These are phyloP conservation scores for Casuarius casuarius DNA, from an alignment of 2,113 vertebrate genomes.

Conservation along the genomic window DNA sequence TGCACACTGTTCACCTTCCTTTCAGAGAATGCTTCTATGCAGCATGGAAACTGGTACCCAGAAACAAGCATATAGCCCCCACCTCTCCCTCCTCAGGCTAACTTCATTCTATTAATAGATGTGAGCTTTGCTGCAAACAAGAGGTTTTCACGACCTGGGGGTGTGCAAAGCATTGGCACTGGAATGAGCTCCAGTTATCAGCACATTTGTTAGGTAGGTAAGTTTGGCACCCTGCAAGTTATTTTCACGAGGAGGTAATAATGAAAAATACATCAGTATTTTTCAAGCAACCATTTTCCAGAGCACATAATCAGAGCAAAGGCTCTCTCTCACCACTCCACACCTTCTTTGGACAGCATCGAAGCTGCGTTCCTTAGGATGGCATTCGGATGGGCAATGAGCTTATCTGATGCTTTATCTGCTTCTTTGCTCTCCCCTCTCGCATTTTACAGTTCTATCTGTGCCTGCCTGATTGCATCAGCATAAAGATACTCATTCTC, in stretches of 20 bases:
- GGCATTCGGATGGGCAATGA: not conserved
- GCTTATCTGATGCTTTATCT: not conserved
- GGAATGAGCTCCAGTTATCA: not conserved
- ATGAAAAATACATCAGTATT: not conserved
- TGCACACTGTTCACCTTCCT: not conserved
- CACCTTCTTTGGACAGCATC: not conserved
- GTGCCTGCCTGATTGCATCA: constrained; percentile 20
- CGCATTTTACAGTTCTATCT: not conserved
- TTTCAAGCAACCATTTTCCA: not conserved
- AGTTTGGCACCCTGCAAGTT: not conserved
- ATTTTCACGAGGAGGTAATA: not conserved
- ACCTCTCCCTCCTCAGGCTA: not conserved
- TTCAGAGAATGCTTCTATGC: not conserved
- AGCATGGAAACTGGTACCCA: not conserved
- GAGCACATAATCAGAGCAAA: not conserved
- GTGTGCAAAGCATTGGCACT: not conserved
- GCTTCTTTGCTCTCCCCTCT: not conserved
- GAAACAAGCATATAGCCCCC: not conserved
- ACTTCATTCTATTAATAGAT: not conserved
- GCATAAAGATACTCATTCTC: not conserved
- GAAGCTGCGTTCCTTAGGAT: not conserved
- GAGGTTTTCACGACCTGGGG: not conserved
- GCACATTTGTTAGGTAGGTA: not conserved
- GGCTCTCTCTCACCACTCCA: not conserved
- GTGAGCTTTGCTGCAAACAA: not conserved